These are phyloP conservation scores for Notodonta ziczac DNA, from an alignment of 2,888 invertebrate species.

Conservation along the genomic window DNA sequence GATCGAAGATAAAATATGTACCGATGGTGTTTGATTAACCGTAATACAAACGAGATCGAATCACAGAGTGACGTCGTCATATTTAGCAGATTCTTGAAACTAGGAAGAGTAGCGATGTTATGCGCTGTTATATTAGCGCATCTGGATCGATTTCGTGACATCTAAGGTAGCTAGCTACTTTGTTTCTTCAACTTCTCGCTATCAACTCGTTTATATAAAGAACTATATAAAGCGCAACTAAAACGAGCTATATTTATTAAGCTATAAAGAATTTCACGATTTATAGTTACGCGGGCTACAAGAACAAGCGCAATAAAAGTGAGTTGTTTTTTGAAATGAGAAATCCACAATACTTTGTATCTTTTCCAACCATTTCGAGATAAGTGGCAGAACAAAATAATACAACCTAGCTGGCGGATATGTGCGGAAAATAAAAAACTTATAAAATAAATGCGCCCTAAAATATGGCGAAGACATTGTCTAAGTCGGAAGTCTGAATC, in stretches of 20 bases:
- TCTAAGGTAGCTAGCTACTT: no score
- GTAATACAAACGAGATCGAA: conserved; percentile 25
- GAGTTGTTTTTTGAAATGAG: background rate
- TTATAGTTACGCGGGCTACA: no score
- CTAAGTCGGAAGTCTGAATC: conserved; percentile 50
- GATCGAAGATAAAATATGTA: conserved; percentile 51
- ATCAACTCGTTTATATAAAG: no score
- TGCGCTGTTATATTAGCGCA: no score
- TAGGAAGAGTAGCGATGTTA: background rate
- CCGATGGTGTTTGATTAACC: conserved; percentile 41
- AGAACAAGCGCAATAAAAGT: no score
- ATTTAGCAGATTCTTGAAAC: conserved; percentile 18
- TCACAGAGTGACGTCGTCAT: conserved; percentile 31
- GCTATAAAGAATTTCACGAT: no score
- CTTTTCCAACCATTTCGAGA: background rate
- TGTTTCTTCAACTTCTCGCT: no score
- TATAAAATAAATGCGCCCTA: conserved; percentile 53
- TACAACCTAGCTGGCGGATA: conserved; percentile 11
- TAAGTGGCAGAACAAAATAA: background rate
- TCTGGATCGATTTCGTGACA: no score
- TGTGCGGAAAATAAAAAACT: conserved; percentile 43
- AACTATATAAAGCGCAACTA: no score
- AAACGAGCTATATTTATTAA: no score
- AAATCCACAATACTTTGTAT: conserved; percentile 1
- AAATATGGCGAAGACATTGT: conserved; percentile 60